Base-by-base conservation (phyloP, 2,888 invertebrate species). In the Agrochola lychnidis region DNA sequence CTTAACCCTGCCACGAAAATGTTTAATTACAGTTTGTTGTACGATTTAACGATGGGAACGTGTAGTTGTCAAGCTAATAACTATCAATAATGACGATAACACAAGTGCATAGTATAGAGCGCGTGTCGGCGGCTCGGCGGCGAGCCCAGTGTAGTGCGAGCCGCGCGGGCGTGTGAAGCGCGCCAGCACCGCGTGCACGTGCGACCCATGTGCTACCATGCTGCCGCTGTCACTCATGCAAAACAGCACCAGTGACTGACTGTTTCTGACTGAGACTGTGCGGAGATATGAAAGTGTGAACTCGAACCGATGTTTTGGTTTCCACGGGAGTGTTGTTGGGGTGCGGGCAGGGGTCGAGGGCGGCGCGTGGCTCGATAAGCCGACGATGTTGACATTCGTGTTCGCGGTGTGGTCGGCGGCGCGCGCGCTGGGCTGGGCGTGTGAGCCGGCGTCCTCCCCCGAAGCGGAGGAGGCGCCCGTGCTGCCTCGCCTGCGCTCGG, bases 361-460 rank as follows among this genome's bases (percentile, higher is more conserved):
- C 90, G 93, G 89, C 92, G 94, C 85, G 93, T 92, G 91, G 92
- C 92, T 87, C 93, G 95, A 88, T 95, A 95, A 93, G 87, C 85
- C 90, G 90, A 91, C 86, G 81, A 97, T 97, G 97, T 95, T 97
- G 94, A 97, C 97, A 91, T 93, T 97, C 91, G 96, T 97, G 90
- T 97, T 97, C 91, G 96, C 97, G 94, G 94, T 97, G 95, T 97
- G 97, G 97, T 97, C 97, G 90, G 96, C 97, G 87, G 97, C 97
- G 91, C 97, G 97, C 93, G 97, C 97, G 94, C 94, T 97, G 90
- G 95, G 96, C 90, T 95, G 94, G 95, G 90, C 94, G 85, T 92
- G 92, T 91, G 95, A 94, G 73, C 88, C 89, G 73, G 90, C 92
- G 78, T 79, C 90, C 79, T 93, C 95, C 64, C 95, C 95, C 74